phyloP scores from a whole-genome alignment of 2,888 invertebrate species.

The Parnassius mnemosyne region DNA sequence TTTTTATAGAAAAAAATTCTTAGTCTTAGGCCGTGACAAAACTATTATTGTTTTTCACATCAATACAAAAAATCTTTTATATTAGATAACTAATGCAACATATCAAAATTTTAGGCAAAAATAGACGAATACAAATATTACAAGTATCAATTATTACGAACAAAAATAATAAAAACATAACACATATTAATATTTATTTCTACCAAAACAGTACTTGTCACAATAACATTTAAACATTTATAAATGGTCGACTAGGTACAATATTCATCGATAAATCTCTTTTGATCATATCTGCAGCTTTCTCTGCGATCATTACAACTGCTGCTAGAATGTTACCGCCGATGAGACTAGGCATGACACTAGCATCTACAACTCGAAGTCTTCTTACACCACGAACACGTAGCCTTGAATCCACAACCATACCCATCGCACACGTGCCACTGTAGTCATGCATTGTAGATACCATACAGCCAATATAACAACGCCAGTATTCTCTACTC shows the following conservation, averaged over 20 bases:
- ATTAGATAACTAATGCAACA: background rate
- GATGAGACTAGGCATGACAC: constrained; percentile 37
- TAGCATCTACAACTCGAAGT: constrained; percentile 42
- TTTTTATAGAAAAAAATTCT: too few species aligned
- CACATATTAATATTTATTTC: too few species aligned
- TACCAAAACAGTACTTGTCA: background rate
- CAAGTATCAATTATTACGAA: too few species aligned
- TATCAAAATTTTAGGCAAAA: background rate
- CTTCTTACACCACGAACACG: constrained; percentile 44
- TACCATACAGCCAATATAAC: constrained; percentile 29
- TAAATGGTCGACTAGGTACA: constrained; percentile 17
- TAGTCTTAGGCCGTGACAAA: too few species aligned
- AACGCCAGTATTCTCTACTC: constrained; percentile 40
- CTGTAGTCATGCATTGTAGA: constrained; percentile 28
- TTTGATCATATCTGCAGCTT: constrained; percentile 34
- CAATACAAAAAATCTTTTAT: too few species aligned
- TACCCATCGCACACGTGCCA: constrained; percentile 34
- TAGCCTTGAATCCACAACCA: constrained; percentile 60
- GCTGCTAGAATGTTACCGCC: constrained; percentile 41
- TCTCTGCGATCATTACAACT: constrained; percentile 40
- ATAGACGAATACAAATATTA: too few species aligned
- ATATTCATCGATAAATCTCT: constrained; percentile 24
- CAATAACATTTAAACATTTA: constrained; percentile 2
- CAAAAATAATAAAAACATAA: too few species aligned
- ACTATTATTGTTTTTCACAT: too few species aligned